Evolutionary conservation across 2,888 invertebrate species (phyloP), one percentile per base, ranked within the genome.

Genomic region (Tetanocera ferruginea): DNA sequence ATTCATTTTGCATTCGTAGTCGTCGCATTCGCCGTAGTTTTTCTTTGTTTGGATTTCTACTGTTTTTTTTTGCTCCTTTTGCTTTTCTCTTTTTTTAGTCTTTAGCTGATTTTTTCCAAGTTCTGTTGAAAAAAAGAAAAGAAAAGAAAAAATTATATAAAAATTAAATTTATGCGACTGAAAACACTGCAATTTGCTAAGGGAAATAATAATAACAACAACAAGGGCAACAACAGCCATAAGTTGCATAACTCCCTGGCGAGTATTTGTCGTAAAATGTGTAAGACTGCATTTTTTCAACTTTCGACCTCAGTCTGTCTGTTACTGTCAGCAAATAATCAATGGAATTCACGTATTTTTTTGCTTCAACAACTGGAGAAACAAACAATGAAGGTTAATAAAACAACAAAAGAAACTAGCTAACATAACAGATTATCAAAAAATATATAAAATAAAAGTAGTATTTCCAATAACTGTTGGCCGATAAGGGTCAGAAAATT

Each of bases 151-250:
- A 43, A 17, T n/a, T 69, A 34, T 64, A 17, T 14, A 28, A 64
- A 64, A 64, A 64, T 64, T 64, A 51, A 69, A 69, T 51, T 49
- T 69, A 69, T 51, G 69, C 51, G 64, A 69, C 51, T 19, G 49
- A 69, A 49, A 69, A 49, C 69, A 69, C 49, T 49, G 51, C 69
- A 69, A 69, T 69, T 69, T 69, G 51, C 51, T n/a, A 69, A 4
- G 25, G 23, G 17, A 49, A 49, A 14, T 25, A 69, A 51, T 23
- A 23, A 19, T 6, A 43, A 28, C 17, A 69, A 64, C 6, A 31
- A 14, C 25, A n/a, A 49, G 49, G 8, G 49, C 14, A 23, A 55
- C 23, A 25, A 60, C 25, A 60, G 14, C 57, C 11, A 0, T 2
- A 25, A 60, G 11, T 60, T 60, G 8, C 25, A 43, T 14, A 23